Evolutionary conservation across 2,797 vertebrate species (phyloP).

Genomic region (Basileuterus tristriatus): DNA sequence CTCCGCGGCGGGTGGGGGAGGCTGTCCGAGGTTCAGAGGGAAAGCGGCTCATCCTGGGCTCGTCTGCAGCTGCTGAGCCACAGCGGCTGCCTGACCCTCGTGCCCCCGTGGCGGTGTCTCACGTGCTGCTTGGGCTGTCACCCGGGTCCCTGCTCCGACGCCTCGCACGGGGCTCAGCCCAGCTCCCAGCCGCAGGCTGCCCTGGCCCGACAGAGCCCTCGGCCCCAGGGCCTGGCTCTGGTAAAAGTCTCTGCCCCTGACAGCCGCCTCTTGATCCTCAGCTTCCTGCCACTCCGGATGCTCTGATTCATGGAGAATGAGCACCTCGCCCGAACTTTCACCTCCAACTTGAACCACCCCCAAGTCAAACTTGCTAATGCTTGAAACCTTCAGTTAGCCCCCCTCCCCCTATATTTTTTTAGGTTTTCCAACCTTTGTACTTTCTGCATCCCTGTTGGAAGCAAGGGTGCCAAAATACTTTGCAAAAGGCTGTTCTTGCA

Average conservation of each 20-base stretch:
- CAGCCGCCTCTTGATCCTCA: neutral
- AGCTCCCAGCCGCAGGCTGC: neutral
- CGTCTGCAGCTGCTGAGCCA: neutral
- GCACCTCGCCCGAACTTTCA: neutral
- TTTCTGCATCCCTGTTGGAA: conserved; percentile 11
- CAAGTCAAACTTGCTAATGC: conserved; percentile 11
- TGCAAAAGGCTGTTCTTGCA: neutral
- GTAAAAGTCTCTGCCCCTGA: neutral
- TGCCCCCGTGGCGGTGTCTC: accelerated
- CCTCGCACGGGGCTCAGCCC: neutral
- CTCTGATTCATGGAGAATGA: neutral
- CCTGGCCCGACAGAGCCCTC: accelerated
- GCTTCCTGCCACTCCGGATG: neutral
- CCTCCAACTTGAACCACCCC: conserved; percentile 11
- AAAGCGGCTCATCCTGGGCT: neutral
- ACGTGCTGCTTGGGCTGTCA: neutral
- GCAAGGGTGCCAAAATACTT: conserved; percentile 44
- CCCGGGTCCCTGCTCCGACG: accelerated
- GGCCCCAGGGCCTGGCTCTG: neutral
- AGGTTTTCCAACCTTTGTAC: conserved; percentile 36
- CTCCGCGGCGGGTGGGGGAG: accelerated
- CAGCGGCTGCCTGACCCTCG: accelerated
- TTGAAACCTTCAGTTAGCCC: neutral
- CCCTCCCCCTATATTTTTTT: neutral
- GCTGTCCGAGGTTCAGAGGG: neutral